Percentiles rank a stretch among this genome's conserved stretches.
Evolutionary conservation across 2,113 vertebrate species (phyloP).

Genomic region (Marmota flaviventris): DNA sequence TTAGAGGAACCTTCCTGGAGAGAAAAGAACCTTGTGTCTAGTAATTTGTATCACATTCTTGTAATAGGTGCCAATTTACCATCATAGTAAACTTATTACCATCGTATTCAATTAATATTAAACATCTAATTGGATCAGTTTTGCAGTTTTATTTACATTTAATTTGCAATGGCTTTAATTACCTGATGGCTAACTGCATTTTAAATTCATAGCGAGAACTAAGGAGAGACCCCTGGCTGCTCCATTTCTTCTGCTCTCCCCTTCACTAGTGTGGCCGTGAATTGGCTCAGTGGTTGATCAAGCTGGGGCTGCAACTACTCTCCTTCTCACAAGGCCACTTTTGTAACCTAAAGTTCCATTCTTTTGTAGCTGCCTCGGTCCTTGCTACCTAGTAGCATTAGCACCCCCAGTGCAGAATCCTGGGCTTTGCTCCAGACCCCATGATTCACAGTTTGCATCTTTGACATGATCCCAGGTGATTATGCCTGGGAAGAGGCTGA

Average conservation of each 20-base stretch:
- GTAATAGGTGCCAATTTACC: background rate
- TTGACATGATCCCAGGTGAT: background rate
- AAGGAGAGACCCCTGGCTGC: background rate
- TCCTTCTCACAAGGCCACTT: background rate
- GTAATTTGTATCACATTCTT: background rate
- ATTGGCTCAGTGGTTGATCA: background rate
- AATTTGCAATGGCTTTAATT: background rate
- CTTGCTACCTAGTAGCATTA: background rate
- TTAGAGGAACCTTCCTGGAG: background rate
- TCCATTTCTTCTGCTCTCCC: background rate
- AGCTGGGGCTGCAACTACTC: background rate
- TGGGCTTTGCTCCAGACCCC: background rate
- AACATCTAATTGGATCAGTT: slow-evolving; percentile 3
- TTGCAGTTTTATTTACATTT: slow-evolving; percentile 14
- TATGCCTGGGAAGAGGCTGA: background rate
- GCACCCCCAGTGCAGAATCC: background rate
- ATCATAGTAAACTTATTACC: background rate
- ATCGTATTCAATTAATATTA: background rate
- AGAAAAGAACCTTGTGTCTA: background rate
- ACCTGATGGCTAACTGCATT: background rate
- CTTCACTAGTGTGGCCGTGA: no score
- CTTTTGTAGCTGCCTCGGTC: background rate
- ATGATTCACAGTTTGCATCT: background rate
- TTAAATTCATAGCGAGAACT: background rate
- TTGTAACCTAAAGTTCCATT: background rate